These are phyloP conservation scores for Geothlypis trichas DNA, from an alignment of 2,113 vertebrate genomes.

Conservation along the genomic window DNA sequence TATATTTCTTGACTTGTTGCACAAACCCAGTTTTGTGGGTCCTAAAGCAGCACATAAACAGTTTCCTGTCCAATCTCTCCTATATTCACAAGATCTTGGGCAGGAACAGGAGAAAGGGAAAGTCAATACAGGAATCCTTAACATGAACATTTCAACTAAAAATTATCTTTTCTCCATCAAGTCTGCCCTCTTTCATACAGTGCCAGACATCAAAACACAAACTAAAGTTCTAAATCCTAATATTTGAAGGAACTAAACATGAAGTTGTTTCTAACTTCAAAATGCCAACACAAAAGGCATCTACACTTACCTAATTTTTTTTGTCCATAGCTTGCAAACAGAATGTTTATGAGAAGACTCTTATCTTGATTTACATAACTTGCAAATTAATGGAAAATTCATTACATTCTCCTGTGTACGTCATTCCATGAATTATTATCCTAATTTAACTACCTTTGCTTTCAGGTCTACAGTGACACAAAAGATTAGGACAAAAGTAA, in stretches of 20 bases:
- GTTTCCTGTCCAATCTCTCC: background rate
- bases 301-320: background rate
- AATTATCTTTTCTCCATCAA: background rate
- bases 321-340: background rate
- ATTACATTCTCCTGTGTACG: background rate
- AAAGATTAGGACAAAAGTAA: background rate
- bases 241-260: background rate
- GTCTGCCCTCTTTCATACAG: background rate
- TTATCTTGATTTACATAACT: conserved; percentile 14
- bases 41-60: background rate
- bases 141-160: background rate
- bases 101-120: background rate
- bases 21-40: background rate
- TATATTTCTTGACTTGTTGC: background rate
- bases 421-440: background rate
- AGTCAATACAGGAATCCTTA: background rate
- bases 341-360: background rate
- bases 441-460: conserved; percentile 3
- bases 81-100: background rate
- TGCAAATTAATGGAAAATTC: background rate
- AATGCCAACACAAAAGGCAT: background rate
- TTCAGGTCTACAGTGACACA: background rate
- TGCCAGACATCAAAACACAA: background rate
- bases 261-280: background rate
- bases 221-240: background rate